phyloP scores from a whole-genome alignment of 2,888 invertebrate genomes.

The Dryadula phaetusa region DNA sequence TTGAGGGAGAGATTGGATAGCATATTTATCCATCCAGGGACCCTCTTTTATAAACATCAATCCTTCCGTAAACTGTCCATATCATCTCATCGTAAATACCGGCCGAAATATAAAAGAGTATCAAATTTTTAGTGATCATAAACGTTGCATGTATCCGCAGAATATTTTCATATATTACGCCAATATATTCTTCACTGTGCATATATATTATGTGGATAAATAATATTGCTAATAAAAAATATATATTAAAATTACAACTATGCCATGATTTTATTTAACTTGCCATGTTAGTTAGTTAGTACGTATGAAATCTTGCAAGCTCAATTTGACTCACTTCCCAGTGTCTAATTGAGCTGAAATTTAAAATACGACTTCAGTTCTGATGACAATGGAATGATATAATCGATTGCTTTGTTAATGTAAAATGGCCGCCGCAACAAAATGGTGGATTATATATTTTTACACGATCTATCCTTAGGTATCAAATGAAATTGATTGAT shows the following conservation, averaged over 20 bases:
- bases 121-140: constrained; percentile 15
- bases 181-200: not conserved
- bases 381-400: no score
- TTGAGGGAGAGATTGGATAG: not conserved
- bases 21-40: not conserved
- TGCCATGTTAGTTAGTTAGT: no score
- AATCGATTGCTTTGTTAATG: no score
- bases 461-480: no score
- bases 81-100: constrained; percentile 16
- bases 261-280: no score
- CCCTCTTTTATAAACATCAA: constrained; percentile 18
- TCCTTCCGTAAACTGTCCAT: constrained; percentile 7
- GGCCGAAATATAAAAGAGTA: constrained; percentile 16
- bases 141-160: not conserved
- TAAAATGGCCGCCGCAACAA: no score
- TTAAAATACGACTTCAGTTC: no score
- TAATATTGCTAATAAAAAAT: not conserved
- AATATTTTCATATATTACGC: constrained; percentile 6
- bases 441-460: no score
- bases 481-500: no score
- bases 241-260: not conserved
- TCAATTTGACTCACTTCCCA: no score
- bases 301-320: no score
- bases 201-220: not conserved
- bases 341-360: no score